Conservation (phyloP, 2,888 invertebrate genomes). For the Morpho deidamia region DNA sequence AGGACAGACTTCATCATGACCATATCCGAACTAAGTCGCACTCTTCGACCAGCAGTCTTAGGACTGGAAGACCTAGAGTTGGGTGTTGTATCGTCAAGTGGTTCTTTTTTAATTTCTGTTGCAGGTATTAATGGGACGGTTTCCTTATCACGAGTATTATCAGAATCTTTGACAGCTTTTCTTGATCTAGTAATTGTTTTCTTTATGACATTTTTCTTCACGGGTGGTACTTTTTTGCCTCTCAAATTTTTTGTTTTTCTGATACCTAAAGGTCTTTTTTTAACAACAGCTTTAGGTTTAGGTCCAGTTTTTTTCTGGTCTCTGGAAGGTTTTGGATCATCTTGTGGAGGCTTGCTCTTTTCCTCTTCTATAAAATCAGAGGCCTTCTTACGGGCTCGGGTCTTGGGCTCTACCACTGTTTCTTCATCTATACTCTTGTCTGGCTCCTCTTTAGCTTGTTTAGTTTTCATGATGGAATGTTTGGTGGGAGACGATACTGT, state of each 20-base stretch:
- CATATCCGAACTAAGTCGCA: slow-evolving; percentile 66
- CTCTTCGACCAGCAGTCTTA: slow-evolving; percentile 60
- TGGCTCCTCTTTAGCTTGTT: slow-evolving; percentile 65
- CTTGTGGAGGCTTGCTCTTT: slow-evolving; percentile 52
- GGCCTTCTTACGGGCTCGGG: slow-evolving; percentile 70
- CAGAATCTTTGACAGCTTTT: slow-evolving; percentile 52
- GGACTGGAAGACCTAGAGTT: slow-evolving; percentile 71
- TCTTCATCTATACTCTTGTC: slow-evolving; percentile 70
- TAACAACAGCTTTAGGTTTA: slow-evolving; percentile 61
- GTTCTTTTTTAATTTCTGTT: slow-evolving; percentile 69
- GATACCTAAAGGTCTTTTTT: slow-evolving; percentile 67
- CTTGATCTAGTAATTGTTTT: slow-evolving; percentile 50
- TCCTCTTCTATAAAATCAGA: slow-evolving; percentile 60
- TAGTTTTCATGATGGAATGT: slow-evolving; percentile 78
- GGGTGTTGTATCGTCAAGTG: slow-evolving; percentile 55
- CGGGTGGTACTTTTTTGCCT: slow-evolving; percentile 54
- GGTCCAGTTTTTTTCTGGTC: slow-evolving; percentile 55
- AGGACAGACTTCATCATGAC: slow-evolving; percentile 69
- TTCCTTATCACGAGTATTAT: slow-evolving; percentile 56
- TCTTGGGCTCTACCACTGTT: slow-evolving; percentile 62
- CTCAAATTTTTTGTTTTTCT: slow-evolving; percentile 57
- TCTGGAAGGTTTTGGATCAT: slow-evolving; percentile 68
- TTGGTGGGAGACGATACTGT: slow-evolving; percentile 62
- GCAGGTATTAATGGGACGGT: slow-evolving; percentile 57
- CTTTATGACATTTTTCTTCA: slow-evolving; percentile 60